Base-by-base conservation (phyloP, 2,888 invertebrate genomes). In the Drosophila testacea region DNA sequence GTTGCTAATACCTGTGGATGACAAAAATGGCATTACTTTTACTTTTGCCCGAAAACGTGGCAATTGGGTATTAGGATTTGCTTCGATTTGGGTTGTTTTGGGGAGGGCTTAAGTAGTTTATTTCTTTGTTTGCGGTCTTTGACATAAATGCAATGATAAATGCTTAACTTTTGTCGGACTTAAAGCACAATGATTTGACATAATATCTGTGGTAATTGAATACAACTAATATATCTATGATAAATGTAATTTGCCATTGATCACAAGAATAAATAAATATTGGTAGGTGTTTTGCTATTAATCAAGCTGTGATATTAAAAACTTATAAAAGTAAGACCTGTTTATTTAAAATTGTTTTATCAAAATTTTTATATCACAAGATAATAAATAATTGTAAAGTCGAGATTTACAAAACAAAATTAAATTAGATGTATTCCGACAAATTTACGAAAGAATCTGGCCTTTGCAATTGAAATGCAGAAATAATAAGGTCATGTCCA, bases 11-110 rank as follows among this genome's bases (percentile, higher is more conserved):
- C 83, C 83, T 82, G 82, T 72, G 62, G 55, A 69, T 77, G 68
- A 81, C 79, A 70, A 77, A 74, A 79, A 79, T 69, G 70, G 73
- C 78, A 80, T 84, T 84, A 87, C 85, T 84, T 82, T 87, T 80
- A 80, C 83, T 84, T 87, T 84, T 78, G 7, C 32, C 36, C 46
- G 22, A 42, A 63, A 69, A 65, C 55, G 69, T 73, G 56, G 59
- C 60, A 42, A 57, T 60, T 32, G 36, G 44, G 13, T 34, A 46
- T 48, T 3, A 27, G 39, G 7, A 47, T 38, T 41, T 28, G n/a
- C 44, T 54, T 16, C 34, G 22, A 27, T 11, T 27, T 41, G 9
- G 16, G 13, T n/a, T 38, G 10, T 38, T 13, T n/a, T 36, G 38
- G 3, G 30, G 22, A 48, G 36, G 44, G 56, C 73, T 77, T 77